Conservation (phyloP, 1,140 invertebrate species). For the Psix sp. region DNA sequence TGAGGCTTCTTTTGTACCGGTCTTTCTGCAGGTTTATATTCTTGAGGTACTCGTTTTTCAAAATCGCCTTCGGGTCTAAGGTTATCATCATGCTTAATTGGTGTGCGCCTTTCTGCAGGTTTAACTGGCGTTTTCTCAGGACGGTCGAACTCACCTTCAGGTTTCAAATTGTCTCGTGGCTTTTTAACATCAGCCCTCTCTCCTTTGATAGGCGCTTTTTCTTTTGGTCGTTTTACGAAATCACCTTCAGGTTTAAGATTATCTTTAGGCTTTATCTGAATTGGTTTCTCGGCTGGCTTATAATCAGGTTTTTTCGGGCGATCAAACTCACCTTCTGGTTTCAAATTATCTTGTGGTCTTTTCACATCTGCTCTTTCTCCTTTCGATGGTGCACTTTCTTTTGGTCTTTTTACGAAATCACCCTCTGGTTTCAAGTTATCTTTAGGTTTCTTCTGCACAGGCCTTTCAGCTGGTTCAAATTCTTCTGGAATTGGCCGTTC, state of each 20-base stretch:
- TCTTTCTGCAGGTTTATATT: too few relatives aligned
- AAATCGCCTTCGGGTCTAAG: slow-evolving; percentile 49
- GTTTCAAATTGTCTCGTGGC: slow-evolving; percentile 76
- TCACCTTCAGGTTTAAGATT: slow-evolving; percentile 79
- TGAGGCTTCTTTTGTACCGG: too few relatives aligned
- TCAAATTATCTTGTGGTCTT: too few relatives aligned
- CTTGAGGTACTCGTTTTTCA: background rate
- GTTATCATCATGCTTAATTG: slow-evolving; percentile 75
- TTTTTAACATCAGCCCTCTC: slow-evolving; percentile 73
- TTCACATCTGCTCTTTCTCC: too few relatives aligned
- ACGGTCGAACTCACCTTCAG: slow-evolving; percentile 79
- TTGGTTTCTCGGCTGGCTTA: background rate
- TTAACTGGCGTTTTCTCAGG: background rate
- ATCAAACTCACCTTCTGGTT: background rate
- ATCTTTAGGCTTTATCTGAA: slow-evolving; percentile 47
- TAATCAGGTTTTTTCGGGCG: background rate
- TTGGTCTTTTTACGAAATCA: too few relatives aligned
- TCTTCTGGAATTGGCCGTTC: too few relatives aligned
- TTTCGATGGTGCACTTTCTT: too few relatives aligned
- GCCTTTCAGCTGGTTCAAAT: too few relatives aligned
- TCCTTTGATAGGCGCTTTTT: slow-evolving; percentile 68
- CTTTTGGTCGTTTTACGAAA: slow-evolving; percentile 66
- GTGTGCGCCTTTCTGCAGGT: background rate
- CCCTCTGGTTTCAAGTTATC: too few relatives aligned
- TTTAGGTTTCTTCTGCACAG: too few relatives aligned